Evolutionary conservation across 2,888 invertebrate species (phyloP), one percentile per base, ranked within the genome.

Genomic region (Pyrocoelia pectoralis): DNA sequence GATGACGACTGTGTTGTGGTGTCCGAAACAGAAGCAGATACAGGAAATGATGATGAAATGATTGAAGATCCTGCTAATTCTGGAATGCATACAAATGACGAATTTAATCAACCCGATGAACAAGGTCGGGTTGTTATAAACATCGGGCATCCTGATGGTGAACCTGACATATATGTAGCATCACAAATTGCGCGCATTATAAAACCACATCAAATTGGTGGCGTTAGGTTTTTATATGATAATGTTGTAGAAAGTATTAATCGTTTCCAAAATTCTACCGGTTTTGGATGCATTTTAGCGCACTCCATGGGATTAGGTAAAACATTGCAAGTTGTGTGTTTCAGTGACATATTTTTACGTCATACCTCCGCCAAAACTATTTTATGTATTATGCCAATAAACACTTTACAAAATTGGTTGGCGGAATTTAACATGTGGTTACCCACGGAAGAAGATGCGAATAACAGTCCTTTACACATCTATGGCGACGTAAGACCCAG

Each of bases 231-330:
- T 80, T 83, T 98, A 56, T 99, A 94, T 79, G 98, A 98, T 81
- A 99, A 98, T 80, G 91, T 98, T 17, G 93, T 99, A 70, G 98
- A 98, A 82, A 97, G 96, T 14, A 87, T 93, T 46, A 91, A 91
- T 65, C 86, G 96, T 70, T 98, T 92, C 80, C 92, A 93, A 57
- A 92, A 88, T 12, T 93, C 93, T 0, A 87, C 90, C 1, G 98
- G 98, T 9, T 97, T 98, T 80, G 99, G 99, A 10, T 99, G 98
- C 80, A 98, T 99, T 73, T 84, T 99, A 55, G 98, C 98, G 0
- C 98, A 99, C 84, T 97, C 97, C 46, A 99, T 99, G 99, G 99
- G 99, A 1, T 86, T 99, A 19, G 99, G 99, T n/a, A 99, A 99
- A 84, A 99, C 98, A 0, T 84, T 99, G 61, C 95, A 81, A 68